Evolutionary conservation across 2,888 invertebrate species (phyloP).

Genomic region (Bembecia ichneumoniformis): DNA sequence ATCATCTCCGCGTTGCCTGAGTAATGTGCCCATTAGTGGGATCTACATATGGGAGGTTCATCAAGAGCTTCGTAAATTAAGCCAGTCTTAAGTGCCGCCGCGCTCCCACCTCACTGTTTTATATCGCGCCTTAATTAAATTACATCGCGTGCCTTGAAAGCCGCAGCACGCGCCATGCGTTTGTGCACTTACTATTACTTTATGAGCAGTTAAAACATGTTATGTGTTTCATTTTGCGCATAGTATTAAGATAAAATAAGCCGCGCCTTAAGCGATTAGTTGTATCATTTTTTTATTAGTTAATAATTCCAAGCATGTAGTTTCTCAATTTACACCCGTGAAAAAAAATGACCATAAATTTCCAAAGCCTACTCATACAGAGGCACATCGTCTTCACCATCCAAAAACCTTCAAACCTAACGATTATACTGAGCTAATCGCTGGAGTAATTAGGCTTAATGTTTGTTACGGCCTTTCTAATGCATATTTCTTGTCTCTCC

Average conservation of each 20-base stretch:
- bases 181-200: slow-evolving; percentile 19
- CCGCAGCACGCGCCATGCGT: slow-evolving; percentile 31
- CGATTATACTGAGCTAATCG: too few relatives aligned
- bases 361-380: too few relatives aligned
- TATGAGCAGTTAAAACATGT: slow-evolving; percentile 15
- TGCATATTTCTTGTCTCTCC: too few relatives aligned
- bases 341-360: too few relatives aligned
- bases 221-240: not conserved
- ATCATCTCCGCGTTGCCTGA: slow-evolving; percentile 30
- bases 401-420: too few relatives aligned
- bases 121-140: slow-evolving; percentile 58
- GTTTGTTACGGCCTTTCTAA: too few relatives aligned
- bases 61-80: slow-evolving; percentile 41
- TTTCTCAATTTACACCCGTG: too few relatives aligned
- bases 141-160: slow-evolving; percentile 47
- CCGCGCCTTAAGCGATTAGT: not conserved
- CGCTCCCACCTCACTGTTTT: slow-evolving; percentile 39
- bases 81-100: slow-evolving; percentile 40
- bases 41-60: slow-evolving; percentile 40
- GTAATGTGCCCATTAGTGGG: slow-evolving; percentile 44
- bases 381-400: too few relatives aligned
- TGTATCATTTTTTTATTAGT: too few relatives aligned
- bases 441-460: too few relatives aligned
- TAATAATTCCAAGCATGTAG: too few relatives aligned
- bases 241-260: not conserved